phyloP scores from a whole-genome alignment of 2,113 vertebrate genomes.

The Semnornis frantzii region DNA sequence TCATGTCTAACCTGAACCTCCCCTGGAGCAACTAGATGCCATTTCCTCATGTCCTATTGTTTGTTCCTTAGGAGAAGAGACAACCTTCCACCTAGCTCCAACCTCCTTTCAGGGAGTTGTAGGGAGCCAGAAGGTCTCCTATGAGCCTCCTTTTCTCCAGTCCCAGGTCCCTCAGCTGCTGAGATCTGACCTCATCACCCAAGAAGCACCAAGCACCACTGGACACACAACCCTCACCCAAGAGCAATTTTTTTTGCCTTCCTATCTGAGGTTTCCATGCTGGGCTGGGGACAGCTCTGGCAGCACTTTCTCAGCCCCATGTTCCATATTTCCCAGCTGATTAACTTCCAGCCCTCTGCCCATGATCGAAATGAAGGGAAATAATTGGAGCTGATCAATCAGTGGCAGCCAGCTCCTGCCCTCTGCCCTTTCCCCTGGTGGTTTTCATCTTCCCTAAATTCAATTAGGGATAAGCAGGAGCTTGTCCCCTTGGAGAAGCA shows the following conservation, averaged over 20 bases:
- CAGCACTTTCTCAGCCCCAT: not conserved
- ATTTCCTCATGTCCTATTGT: too few species aligned
- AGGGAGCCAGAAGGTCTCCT: too few species aligned
- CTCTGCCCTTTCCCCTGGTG: not conserved
- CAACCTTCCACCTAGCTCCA: too few species aligned
- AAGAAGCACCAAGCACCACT: not conserved
- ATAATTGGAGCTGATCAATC: not conserved
- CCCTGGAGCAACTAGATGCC: too few species aligned
- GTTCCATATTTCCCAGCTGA: not conserved
- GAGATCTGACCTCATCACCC: not conserved
- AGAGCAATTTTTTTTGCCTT: too few species aligned
- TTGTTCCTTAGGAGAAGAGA: too few species aligned
- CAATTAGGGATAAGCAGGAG: not conserved
- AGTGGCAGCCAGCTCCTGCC: not conserved
- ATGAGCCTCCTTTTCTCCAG: too few species aligned
- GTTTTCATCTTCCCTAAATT: not conserved
- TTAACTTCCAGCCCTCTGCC: not conserved
- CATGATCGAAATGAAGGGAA: not conserved
- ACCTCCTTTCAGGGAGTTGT: too few species aligned
- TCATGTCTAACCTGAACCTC: too few species aligned
- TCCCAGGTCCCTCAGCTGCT: too few species aligned
- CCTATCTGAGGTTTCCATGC: not conserved
- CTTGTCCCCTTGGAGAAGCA: rapidly evolving
- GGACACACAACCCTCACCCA: too few species aligned
- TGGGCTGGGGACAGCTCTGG: not conserved